phyloP scores from a whole-genome alignment of 2,888 invertebrate species.

The Capitulum mitella region DNA sequence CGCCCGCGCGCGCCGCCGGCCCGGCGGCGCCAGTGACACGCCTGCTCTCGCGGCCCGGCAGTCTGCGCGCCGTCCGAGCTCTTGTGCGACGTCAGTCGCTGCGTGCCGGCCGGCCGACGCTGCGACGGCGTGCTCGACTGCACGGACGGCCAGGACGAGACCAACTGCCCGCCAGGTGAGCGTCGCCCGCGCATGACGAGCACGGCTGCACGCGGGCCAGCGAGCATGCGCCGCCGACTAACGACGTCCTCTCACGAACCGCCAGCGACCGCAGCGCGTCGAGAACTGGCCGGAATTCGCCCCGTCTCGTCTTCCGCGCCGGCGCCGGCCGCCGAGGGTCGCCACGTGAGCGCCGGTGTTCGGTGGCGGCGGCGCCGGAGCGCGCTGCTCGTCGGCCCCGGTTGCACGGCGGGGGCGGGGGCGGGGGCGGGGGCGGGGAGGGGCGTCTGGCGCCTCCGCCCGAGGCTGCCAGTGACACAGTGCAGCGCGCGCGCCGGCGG shows the following conservation, averaged over 20 bases:
- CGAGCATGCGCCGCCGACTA: not conserved
- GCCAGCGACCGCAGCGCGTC: too few species aligned
- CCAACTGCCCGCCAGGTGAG: constrained; percentile 49
- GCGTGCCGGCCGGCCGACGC: constrained; percentile 40
- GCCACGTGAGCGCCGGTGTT: not conserved
- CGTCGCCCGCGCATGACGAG: too few species aligned
- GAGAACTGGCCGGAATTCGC: too few species aligned
- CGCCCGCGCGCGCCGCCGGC: too few species aligned
- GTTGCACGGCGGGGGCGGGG: too few species aligned
- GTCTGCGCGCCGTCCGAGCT: constrained; percentile 32
- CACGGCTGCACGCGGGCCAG: too few species aligned
- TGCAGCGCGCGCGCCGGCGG: not conserved
- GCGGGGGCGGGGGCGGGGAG: too few species aligned
- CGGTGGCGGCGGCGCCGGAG: not conserved
- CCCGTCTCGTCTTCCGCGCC: not conserved
- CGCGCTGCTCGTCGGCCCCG: too few species aligned
- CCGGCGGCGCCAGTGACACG: too few species aligned
- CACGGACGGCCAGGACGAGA: constrained; percentile 56
- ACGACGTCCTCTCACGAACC: too few species aligned
- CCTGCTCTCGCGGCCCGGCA: not conserved
- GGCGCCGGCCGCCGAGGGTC: too few species aligned
- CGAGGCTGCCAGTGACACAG: not conserved
- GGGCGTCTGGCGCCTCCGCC: not conserved
- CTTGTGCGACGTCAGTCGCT: constrained; percentile 44
- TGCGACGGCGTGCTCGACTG: constrained; percentile 36